A percentile compares a stretch with the other conserved stretches of the same genome.
Evolutionary conservation across 2,797 vertebrate genomes (phyloP).

Genomic region (Dicrostonyx torquatus): DNA sequence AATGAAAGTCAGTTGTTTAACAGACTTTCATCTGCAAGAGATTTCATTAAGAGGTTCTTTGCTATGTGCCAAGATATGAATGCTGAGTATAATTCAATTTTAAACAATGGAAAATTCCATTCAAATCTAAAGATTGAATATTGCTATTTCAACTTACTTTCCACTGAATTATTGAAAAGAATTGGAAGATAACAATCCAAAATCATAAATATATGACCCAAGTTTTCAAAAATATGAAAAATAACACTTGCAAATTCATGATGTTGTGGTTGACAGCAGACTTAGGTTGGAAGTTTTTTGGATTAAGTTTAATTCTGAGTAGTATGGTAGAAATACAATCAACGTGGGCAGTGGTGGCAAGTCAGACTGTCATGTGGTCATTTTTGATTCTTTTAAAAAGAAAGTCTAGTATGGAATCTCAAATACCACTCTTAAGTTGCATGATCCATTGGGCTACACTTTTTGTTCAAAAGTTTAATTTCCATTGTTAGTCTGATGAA

Average conservation of each 20-base stretch:
- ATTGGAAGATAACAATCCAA: slow-evolving; percentile 69
- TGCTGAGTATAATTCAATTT: slow-evolving; percentile 65
- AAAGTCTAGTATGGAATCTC: neutral
- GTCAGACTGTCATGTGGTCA: slow-evolving; percentile 20
- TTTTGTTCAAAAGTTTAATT: slow-evolving; percentile 83
- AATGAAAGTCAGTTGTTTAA: slow-evolving; percentile 67
- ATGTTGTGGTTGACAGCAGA: neutral
- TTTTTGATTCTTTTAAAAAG: slow-evolving; percentile 66
- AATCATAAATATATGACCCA: slow-evolving; percentile 57
- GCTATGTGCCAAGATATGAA: slow-evolving; percentile 61
- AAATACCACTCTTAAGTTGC: slow-evolving; percentile 64
- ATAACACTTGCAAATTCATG: slow-evolving; percentile 11
- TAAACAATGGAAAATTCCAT: slow-evolving; percentile 68
- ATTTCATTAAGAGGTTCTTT: slow-evolving; percentile 66
- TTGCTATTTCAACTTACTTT: slow-evolving; percentile 66
- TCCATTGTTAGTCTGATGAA: slow-evolving; percentile 78
- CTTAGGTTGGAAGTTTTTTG: neutral
- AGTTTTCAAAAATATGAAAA: slow-evolving; percentile 69
- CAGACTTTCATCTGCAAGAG: slow-evolving; percentile 59
- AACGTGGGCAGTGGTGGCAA: slow-evolving; percentile 27
- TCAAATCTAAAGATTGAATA: slow-evolving; percentile 50
- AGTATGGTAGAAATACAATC: neutral
- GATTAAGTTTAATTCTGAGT: slow-evolving; percentile 29
- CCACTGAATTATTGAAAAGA: slow-evolving; percentile 55
- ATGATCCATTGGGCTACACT: slow-evolving; percentile 58